Percentiles rank a stretch among this genome's conserved stretches.
Conservation (phyloP, 2,888 invertebrate genomes). For the Silvanus unidentatus region DNA sequence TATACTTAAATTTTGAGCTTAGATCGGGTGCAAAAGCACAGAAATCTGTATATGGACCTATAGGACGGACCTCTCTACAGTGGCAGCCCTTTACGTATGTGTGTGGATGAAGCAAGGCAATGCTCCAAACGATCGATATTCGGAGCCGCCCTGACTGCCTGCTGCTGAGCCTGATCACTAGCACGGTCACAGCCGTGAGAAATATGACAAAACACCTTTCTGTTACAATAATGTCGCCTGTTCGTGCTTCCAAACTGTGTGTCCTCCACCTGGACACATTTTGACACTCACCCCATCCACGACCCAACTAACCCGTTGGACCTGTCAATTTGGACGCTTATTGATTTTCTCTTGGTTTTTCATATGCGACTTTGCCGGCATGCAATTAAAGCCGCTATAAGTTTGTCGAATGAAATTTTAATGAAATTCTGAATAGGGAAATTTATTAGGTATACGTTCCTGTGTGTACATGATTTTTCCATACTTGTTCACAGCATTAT, state of each 20-base stretch:
- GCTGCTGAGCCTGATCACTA: constrained; percentile 29
- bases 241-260: not conserved
- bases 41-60: constrained; percentile 13
- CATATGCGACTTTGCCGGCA: no score
- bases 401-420: no score
- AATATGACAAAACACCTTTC: constrained; percentile 26
- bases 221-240: constrained; percentile 3
- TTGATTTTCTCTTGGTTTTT: not conserved
- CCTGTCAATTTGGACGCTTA: not conserved
- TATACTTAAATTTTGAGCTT: constrained; percentile 6
- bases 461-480: no score
- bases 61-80: not conserved
- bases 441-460: no score
- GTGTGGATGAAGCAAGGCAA: constrained; percentile 16
- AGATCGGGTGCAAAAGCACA: constrained; percentile 18
- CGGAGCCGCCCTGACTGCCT: constrained; percentile 32
- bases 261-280: not conserved
- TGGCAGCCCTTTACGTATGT: no score
- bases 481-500: no score
- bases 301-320: no score
- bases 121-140: constrained; percentile 34
- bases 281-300: no score
- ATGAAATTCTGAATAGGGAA: no score
- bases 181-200: constrained; percentile 27
- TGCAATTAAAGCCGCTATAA: no score